Evolutionary conservation across 1,140 invertebrate genomes (phyloP).

Genomic region (Oryctes rhinoceros): DNA sequence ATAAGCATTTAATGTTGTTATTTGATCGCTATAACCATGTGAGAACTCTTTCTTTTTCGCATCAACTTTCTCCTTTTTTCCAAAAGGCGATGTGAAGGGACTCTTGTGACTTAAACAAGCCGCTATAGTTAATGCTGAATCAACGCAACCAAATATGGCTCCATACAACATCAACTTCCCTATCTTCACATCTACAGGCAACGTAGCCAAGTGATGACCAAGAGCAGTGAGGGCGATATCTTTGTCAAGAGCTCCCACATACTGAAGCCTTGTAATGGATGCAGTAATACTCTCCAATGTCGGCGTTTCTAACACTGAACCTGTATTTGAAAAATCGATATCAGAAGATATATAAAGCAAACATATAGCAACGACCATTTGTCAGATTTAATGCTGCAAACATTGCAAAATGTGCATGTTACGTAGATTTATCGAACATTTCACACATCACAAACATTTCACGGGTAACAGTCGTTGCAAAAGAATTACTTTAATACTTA

Average conservation of each 20-base stretch:
- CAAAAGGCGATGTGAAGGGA: conserved; percentile 81
- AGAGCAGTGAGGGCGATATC: conserved; percentile 83
- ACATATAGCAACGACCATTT: not conserved
- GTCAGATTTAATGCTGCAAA: not conserved
- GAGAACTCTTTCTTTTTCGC: conserved; percentile 77
- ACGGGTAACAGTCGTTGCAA: no score
- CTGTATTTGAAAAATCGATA: conserved; percentile 56
- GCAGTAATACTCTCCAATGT: conserved; percentile 76
- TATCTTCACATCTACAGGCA: conserved; percentile 90
- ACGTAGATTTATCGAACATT: no score
- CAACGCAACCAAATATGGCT: conserved; percentile 91
- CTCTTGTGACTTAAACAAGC: conserved; percentile 87
- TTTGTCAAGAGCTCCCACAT: conserved; percentile 88
- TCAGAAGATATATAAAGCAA: conserved; percentile 10
- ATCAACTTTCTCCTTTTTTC: conserved; percentile 76
- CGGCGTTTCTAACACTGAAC: conserved; percentile 83
- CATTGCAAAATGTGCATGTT: no score
- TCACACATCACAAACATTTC: no score
- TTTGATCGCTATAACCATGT: conserved; percentile 79
- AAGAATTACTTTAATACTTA: no score
- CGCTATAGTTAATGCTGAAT: conserved; percentile 92
- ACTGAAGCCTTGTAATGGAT: conserved; percentile 78
- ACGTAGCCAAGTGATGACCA: conserved; percentile 85
- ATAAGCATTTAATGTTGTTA: conserved; percentile 81
- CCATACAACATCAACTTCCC: conserved; percentile 90